These are phyloP conservation scores for Diplazon laetatorius DNA, from an alignment of 2,888 invertebrate species.

Conservation along the genomic window DNA sequence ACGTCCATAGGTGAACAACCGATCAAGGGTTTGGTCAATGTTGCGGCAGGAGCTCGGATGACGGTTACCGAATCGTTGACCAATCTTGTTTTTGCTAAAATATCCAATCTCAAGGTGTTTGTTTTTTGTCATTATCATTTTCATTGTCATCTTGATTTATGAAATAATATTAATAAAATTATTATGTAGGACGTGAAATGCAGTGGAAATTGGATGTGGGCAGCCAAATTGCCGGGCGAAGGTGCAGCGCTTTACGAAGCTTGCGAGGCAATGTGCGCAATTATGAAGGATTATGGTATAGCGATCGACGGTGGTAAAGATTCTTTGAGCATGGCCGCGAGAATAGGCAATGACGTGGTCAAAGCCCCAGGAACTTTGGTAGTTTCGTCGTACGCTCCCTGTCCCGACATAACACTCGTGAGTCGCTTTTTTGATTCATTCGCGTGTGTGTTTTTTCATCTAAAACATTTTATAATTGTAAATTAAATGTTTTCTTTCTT, in stretches of 20 bases:
- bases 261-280: conserved; percentile 92
- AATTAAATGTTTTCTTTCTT: too few species aligned
- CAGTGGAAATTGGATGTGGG: conserved; percentile 99
- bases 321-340: conserved; percentile 98
- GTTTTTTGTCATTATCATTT: too few species aligned
- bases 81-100: conserved; percentile 92
- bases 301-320: conserved; percentile 99
- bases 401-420: conserved; percentile 92
- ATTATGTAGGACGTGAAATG: conserved; percentile 94
- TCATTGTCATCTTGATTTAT: too few species aligned
- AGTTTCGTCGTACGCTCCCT: conserved; percentile 97
- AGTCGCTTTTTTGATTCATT: too few species aligned
- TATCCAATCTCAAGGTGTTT: conserved; percentile 84
- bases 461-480: too few species aligned
- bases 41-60: conserved; percentile 95
- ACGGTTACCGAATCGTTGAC: conserved; percentile 97
- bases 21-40: conserved; percentile 93
- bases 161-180: not conserved
- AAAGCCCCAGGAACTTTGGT: conserved; percentile 95
- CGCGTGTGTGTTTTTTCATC: too few species aligned
- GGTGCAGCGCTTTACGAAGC: conserved; percentile 94
- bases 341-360: conserved; percentile 88
- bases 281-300: conserved; percentile 92
- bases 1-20: conserved; percentile 99
- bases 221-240: conserved; percentile 96